These are phyloP conservation scores for Hapalemur alaotrensis DNA, from an alignment of 2,797 vertebrate species.

Conservation along the genomic window DNA sequence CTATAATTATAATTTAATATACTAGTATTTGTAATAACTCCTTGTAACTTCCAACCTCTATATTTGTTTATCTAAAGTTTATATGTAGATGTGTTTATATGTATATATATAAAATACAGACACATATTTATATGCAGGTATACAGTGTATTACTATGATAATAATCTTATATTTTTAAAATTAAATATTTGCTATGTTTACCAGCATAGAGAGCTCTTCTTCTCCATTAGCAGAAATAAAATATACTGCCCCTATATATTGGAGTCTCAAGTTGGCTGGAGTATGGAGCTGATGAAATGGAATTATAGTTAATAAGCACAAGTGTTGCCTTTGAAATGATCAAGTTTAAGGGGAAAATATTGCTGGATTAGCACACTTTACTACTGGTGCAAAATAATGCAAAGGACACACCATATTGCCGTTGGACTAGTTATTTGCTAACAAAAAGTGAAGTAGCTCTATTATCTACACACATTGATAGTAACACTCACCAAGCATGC, in stretches of 20 bases:
- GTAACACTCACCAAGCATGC: background rate
- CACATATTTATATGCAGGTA: background rate
- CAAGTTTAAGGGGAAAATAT: background rate
- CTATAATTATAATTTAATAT: background rate
- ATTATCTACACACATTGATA: background rate
- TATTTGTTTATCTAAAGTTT: background rate
- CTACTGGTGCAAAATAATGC: background rate
- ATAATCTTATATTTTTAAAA: background rate
- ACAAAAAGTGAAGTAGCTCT: background rate
- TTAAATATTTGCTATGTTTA: background rate
- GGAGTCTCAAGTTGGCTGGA: background rate
- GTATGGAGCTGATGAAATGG: background rate
- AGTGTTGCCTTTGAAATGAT: background rate
- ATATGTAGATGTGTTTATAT: background rate
- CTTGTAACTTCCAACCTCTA: background rate
- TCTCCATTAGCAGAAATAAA: constrained; percentile 11
- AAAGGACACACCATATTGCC: background rate
- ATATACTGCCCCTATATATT: background rate
- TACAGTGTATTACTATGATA: background rate
- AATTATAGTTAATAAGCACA: background rate
- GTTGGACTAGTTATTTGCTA: background rate
- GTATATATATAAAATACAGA: background rate
- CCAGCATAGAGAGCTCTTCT: background rate
- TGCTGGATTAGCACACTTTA: background rate
- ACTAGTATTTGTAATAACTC: background rate